Evolutionary conservation across 1,140 invertebrate genomes (phyloP).

Genomic region (Brachionus rubens): DNA sequence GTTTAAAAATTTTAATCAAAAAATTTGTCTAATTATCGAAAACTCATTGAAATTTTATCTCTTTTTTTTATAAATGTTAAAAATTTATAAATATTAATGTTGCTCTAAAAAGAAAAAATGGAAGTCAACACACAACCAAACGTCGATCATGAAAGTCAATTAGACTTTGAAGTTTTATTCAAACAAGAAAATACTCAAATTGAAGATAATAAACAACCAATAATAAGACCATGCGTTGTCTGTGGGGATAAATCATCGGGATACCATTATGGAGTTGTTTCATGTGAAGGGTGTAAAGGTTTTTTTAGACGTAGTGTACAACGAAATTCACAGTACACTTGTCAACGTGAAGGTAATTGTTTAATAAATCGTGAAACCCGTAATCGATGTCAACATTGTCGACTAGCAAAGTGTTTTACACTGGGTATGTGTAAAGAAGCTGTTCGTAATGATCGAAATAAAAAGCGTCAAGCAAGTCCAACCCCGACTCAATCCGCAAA

Average conservation of each 20-base stretch:
- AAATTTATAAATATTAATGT: too few species aligned
- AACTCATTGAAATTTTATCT: too few species aligned
- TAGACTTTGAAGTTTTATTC: too few species aligned
- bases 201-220: too few species aligned
- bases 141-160: too few species aligned
- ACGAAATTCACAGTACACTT: slow-evolving; percentile 60
- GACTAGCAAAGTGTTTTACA: slow-evolving; percentile 60
- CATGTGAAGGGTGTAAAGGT: slow-evolving; percentile 61
- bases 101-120: too few species aligned
- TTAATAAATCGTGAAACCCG: slow-evolving; percentile 57
- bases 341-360: slow-evolving; percentile 59
- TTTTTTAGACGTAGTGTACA: slow-evolving; percentile 60
- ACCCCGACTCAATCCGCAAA: too few species aligned
- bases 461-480: slow-evolving; percentile 48
- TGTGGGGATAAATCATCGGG: slow-evolving; percentile 60
- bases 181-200: too few species aligned
- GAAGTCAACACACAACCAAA: too few species aligned
- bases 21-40: too few species aligned
- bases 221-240: slow-evolving; percentile 60
- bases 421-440: slow-evolving; percentile 51
- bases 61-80: too few species aligned
- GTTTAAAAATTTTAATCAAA: too few species aligned
- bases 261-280: slow-evolving; percentile 60
- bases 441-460: slow-evolving; percentile 59
- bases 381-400: slow-evolving; percentile 60